These are phyloP conservation scores for Parelbella ahira DNA, from an alignment of 2,888 invertebrate genomes.

Conservation along the genomic window DNA sequence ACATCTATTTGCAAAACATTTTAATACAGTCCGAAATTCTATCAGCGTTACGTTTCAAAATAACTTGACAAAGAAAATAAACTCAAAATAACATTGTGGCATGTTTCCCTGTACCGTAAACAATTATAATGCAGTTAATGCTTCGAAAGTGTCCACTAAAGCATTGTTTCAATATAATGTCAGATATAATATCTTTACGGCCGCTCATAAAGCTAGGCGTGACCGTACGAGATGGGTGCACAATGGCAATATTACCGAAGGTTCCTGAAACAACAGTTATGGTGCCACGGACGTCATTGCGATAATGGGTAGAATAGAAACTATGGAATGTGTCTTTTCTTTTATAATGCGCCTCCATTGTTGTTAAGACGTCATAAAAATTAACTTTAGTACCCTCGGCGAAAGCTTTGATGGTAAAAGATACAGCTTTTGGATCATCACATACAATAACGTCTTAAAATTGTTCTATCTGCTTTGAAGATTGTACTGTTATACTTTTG, in stretches of 20 bases:
- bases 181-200: constrained; percentile 44
- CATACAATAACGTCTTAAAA: constrained; percentile 33
- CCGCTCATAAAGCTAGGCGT: constrained; percentile 35
- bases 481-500: constrained; percentile 26
- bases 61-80: background rate
- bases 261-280: constrained; percentile 49
- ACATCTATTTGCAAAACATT: constrained; percentile 25
- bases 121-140: constrained; percentile 37
- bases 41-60: constrained; percentile 13
- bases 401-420: constrained; percentile 70
- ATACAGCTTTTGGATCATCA: constrained; percentile 41
- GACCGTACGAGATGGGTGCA: constrained; percentile 42
- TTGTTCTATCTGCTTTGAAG: background rate
- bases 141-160: constrained; percentile 50
- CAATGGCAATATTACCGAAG: constrained; percentile 42
- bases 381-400: constrained; percentile 69
- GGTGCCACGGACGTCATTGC: constrained; percentile 32
- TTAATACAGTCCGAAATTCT: no score
- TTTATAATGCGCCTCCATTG: constrained; percentile 58
- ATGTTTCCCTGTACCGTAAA: constrained; percentile 33
- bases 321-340: constrained; percentile 63
- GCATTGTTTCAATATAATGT: constrained; percentile 46
- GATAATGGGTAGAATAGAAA: constrained; percentile 53
- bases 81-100: constrained; percentile 28
- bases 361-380: constrained; percentile 71